Base-by-base conservation (phyloP, 2,888 invertebrate species). In the Drosophila buzzatii region DNA sequence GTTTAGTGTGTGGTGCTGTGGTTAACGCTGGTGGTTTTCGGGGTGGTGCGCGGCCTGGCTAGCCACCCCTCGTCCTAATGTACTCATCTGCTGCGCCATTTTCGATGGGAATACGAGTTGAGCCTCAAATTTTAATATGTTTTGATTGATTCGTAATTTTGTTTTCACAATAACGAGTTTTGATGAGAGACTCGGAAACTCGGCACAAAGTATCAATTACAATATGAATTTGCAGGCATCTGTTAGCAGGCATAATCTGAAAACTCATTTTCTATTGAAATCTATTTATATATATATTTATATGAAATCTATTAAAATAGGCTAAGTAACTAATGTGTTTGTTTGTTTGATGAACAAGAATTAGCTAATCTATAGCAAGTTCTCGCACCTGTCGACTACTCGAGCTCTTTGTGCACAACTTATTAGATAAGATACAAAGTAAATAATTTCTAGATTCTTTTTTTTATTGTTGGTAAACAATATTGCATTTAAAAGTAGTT, bases 131-230 rank as follows among this genome's bases (percentile, higher is more conserved):
- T 76, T 89, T 85, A 82, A 90, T 87, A 89, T 91, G 82, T 91
- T 91, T 90, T 91, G 91, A 91, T 91, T 91, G 91, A 88, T 81
- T 90, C 81, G 81, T 86, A 81, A 90, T 81, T 86, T 77, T 85
- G 77, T 84, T 85, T 83, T 82, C 69, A 75, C 65, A 76, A 73
- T 75, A 70, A 72, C 75, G 37, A 52, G 81, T 78, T 82, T 56
- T 56, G 42, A 6, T 27, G 39, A 41, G 33, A 51, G 39, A 37
- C 6, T 27, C 27, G 27, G 27, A 27, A 6, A 27, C 18, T 37
- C 41, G 44, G 52, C n/a, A 39, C n/a, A 82, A 81, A 89, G 84
- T 90, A 91, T 90, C 89, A 80, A 82, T 89, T 90, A 81, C 90
- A 72, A 41, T 55, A 66, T 74, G 73, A 64, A 81, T 73, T 85